Percentiles rank a stretch among this genome's conserved stretches.
These are phyloP conservation scores for Exephanes ischioxanthus DNA, from an alignment of 2,888 invertebrate genomes.

Conservation along the genomic window DNA sequence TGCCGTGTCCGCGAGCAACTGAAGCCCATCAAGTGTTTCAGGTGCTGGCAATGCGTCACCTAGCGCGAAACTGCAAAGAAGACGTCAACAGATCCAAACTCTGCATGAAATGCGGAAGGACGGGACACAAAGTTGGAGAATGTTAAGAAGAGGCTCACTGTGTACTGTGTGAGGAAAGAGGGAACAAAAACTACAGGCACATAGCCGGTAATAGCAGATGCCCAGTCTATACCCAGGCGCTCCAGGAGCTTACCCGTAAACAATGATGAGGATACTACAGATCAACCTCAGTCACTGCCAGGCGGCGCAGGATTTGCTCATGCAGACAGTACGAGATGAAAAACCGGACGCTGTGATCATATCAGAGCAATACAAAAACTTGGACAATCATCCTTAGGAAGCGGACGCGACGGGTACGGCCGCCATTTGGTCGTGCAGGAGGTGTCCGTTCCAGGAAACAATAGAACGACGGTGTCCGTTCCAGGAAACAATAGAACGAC, in stretches of 20 bases:
- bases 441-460: no score
- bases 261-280: slow-evolving; percentile 65
- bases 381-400: slow-evolving; percentile 16
- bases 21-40: no score
- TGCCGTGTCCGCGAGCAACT: no score
- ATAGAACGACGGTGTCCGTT: slow-evolving; percentile 25
- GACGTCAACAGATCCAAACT: no score
- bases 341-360: neutral
- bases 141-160: no score
- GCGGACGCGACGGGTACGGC: slow-evolving; percentile 8
- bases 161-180: slow-evolving; percentile 42
- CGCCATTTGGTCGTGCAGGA: slow-evolving; percentile 18
- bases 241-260: slow-evolving; percentile 39
- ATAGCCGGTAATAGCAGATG: no score
- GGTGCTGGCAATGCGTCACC: no score
- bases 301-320: slow-evolving; percentile 62
- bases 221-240: slow-evolving; percentile 59
- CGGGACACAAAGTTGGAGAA: no score
- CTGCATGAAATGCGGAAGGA: no score
- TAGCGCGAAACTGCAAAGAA: no score
- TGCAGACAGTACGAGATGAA: slow-evolving; percentile 43
- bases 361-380: neutral
- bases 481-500: slow-evolving; percentile 31
- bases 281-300: slow-evolving; percentile 71
- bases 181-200: no score